Base-by-base conservation (phyloP, 2,888 invertebrate genomes). In the Ormyrus labotus region DNA sequence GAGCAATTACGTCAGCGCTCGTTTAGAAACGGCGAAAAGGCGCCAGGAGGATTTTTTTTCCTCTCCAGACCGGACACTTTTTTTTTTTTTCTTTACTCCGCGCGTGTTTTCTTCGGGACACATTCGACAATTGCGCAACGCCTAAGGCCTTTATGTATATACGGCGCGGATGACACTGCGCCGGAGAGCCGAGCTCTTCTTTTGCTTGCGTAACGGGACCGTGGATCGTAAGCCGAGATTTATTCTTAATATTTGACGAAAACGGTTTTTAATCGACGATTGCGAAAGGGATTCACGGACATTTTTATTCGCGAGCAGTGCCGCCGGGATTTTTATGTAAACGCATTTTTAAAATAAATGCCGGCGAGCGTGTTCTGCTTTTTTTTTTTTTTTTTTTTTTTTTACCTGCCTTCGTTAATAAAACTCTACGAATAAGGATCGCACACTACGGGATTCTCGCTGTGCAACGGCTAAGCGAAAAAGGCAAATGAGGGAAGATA, bases 401-500 rank as follows among this genome's bases (percentile, higher is more conserved):
- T 55, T 69, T 63, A 63, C 55, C 45, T 55, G 6, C 11, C 63
- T 34, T 55, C 19, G 47, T 63, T 77, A 69, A 64, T 60, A 71
- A 78, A 60, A 64, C n/a, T 63, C 47, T 51, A 60, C 65, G 65
- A 78, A 78, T 70, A 71, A 77, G 77, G 69, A 50, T 8, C 45
- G n/a, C 34, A 11, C 9, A 6, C 63, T 48, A 13, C 63, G 53
- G 60, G 60, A 72, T 65, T 70, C 71, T 47, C 65, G 53, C 19
- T 51, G 50, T 8, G 70, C 6, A 69, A 61, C 34, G 69, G 57
- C 53, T 57, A 6, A 63, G 57, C 70, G 34, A 61, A 72, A 72
- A 72, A 65, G 71, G 58, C 71, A 77, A 77, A 77, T 77, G 58
- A 70, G 64, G 10, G 57, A 58, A 71, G 50, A 78, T 71, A 65